Base-by-base conservation (phyloP, 1,140 invertebrate genomes). In the Temnothorax longispinosus region DNA sequence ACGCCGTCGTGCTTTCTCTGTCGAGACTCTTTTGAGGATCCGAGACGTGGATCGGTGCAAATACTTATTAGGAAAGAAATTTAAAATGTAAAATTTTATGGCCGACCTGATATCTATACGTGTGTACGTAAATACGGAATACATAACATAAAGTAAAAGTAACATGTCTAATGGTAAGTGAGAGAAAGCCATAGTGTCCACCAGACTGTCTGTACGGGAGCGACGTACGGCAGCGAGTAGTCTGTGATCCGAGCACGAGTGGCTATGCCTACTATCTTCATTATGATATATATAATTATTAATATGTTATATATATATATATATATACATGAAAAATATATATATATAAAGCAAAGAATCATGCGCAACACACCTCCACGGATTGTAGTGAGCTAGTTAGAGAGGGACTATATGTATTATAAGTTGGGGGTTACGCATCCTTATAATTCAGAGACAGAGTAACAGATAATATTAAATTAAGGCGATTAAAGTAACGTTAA, bases 171-270 rank as follows among this genome's bases (percentile, higher is more conserved):
- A 87, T 88, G 88, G 75, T 91, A 93, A 93, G 92, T 90, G 90
- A 92, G 88, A 94, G 92, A 91, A 93, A 95, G 95, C 94, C 94
- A 95, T 94, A 93, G 94, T 95, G 94, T 94, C 94, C 93, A 94
- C 91, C 94, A 93, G 94, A 95, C 93, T 94, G 94, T 94, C 91
- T 94, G 94, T 95, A 94, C 94, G 91, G 67, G 52, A 71, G 80
- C 85, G 87, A 87, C 92, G 94, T 93, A 94, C 95, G 91, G 87
- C 94, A 95, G 94, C 93, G 92, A 95, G 94, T 94, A 95, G 94
- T 95, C 94, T 95, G 95, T 95, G 95, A 95, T 95, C 93, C 90
- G 94, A 95, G 93, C 94, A 94, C 93, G 92, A 92, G 94, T 95
- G 94, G 94, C 94, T 95, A 95, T 94, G 94, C 94, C 94, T 95